Evolutionary conservation across 2,888 invertebrate species (phyloP), one percentile per base, ranked within the genome.

Genomic region (Spisula solida): DNA sequence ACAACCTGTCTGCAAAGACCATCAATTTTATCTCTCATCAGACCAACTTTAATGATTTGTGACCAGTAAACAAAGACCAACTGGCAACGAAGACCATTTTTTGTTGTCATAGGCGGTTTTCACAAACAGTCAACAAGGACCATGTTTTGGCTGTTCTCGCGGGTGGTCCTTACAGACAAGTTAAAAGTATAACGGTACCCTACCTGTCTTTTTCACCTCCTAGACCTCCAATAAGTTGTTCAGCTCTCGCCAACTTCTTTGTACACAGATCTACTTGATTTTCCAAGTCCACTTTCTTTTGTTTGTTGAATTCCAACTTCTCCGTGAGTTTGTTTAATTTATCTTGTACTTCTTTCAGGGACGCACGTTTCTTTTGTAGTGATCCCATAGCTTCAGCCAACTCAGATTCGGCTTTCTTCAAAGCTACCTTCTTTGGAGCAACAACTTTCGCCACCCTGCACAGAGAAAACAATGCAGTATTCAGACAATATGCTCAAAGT

Each of bases 351-450:
- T 96, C 97, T 88, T 94, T 95, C 87, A 97, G 93, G 0, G 96
- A 95, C 12, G 96, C 96, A 85, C 97, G 95, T 91, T 97, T 97
- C 91, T 96, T 96, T 91, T 96, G 96, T 82, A 97, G 93, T 1
- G 95, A 95, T 29, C 91, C 95, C 96, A 96, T 96, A 82, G 97
- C 97, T 70, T 95, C 95, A 10, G 96, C 94, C 51, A 96, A 93
- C 84, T 97, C 96, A 12, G 90, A 94, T 88, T 97, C 95, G 16
- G 97, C 97, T 70, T 95, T 94, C 92, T 96, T 96, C 91, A 97
- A 93, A 12, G 96, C 96, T 86, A 95, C 95, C 90, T 97, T 97
- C 94, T 97, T 97, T 4, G 97, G 97, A 5, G 97, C 97, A 1
- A 97, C 97, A 79, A 97, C 96, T 93, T 96, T 96, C 8, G 96